Evolutionary conservation across 2,888 invertebrate genomes (phyloP).

Genomic region (Eilema griseolum): DNA sequence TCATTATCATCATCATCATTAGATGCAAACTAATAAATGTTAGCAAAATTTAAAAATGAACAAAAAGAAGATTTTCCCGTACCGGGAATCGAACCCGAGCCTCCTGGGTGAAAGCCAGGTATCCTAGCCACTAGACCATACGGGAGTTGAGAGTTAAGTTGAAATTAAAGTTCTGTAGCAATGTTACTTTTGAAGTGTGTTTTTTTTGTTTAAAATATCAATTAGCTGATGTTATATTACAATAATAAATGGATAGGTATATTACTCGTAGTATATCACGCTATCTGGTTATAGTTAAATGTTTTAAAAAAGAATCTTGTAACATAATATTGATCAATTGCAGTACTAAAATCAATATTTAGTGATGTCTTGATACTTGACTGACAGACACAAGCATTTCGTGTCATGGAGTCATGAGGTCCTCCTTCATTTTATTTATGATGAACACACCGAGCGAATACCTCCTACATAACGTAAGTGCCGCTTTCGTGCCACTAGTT

Average conservation of each 20-base stretch:
- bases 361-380: no score
- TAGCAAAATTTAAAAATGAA: background rate
- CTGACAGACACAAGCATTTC: no score
- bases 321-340: no score
- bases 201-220: background rate
- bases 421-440: background rate
- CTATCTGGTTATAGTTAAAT: no score
- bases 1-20: no score
- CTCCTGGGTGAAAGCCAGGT: slow-evolving; percentile 91
- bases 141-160: slow-evolving; percentile 64
- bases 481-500: background rate
- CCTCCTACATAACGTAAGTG: background rate
- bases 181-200: background rate
- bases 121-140: slow-evolving; percentile 90
- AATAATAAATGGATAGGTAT: no score
- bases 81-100: slow-evolving; percentile 91
- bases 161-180: slow-evolving; percentile 10
- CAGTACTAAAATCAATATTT: no score
- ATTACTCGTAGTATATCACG: no score
- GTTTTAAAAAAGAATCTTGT: no score
- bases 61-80: slow-evolving; percentile 81
- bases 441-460: background rate
- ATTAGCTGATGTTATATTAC: background rate
- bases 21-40: background rate
- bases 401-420: no score